phyloP scores from a whole-genome alignment of 2,888 invertebrate species.

The Molorchus minor region DNA sequence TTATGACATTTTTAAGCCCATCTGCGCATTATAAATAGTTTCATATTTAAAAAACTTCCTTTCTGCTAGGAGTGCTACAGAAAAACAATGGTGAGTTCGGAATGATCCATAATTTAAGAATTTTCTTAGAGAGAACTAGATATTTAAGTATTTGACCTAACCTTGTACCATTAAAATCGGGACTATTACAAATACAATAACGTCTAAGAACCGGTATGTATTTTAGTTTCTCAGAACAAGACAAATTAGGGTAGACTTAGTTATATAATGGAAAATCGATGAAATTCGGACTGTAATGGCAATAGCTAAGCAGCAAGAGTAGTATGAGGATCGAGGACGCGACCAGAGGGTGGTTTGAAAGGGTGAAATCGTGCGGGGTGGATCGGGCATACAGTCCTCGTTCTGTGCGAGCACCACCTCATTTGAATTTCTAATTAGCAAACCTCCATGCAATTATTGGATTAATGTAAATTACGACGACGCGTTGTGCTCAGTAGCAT shows the following conservation, averaged over 20 bases:
- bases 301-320: conserved; percentile 46
- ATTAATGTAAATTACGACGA: conserved; percentile 80
- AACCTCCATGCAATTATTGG: conserved; percentile 93
- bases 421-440: conserved; percentile 92
- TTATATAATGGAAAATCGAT: conserved; percentile 62
- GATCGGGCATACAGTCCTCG: conserved; percentile 58
- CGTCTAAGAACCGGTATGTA: conserved; percentile 19
- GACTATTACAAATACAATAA: too few species aligned
- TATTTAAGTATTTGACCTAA: too few species aligned
- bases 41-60: too few species aligned
- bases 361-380: conserved; percentile 36
- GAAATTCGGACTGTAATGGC: conserved; percentile 62
- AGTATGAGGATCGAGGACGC: conserved; percentile 39
- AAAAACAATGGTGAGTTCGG: too few species aligned
- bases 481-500: conserved; percentile 63
- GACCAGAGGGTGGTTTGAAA: conserved; percentile 35
- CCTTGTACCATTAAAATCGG: too few species aligned
- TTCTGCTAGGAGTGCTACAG: too few species aligned
- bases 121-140: too few species aligned
- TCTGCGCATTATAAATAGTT: too few species aligned
- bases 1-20: too few species aligned
- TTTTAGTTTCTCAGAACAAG: conserved; percentile 34
- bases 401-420: conserved; percentile 48
- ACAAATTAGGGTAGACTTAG: conserved; percentile 49
- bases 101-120: too few species aligned